phyloP scores from a whole-genome alignment of 2,888 invertebrate species.

The Dicyrtomina minuta region DNA sequence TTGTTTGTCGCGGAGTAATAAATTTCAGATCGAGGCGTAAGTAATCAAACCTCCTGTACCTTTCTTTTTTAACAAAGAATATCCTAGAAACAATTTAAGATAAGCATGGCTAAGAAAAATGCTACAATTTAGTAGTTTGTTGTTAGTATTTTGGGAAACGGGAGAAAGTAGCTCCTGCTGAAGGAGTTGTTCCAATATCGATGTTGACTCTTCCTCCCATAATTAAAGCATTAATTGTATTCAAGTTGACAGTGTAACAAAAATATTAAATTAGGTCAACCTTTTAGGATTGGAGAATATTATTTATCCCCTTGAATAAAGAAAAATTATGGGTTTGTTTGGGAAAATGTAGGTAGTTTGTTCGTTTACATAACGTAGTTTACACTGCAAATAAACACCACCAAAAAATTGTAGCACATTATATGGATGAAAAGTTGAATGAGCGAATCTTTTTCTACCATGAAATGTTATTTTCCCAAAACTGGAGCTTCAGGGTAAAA shows the following conservation, averaged over 20 bases:
- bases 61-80: conserved; percentile 10
- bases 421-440: background rate
- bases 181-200: conserved; percentile 5
- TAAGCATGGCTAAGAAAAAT: background rate
- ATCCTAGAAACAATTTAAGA: conserved; percentile 1
- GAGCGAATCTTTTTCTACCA: background rate
- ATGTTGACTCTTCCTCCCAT: conserved; percentile 12
- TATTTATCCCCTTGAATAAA: background rate
- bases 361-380: background rate
- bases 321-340: background rate
- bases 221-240: background rate
- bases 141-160: conserved; percentile 3
- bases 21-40: too few species aligned
- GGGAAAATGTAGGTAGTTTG: background rate
- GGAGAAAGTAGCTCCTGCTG: background rate
- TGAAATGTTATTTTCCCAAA: background rate
- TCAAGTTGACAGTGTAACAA: background rate
- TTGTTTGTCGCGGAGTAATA: too few species aligned
- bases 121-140: conserved; percentile 1
- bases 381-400: background rate
- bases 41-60: conserved; percentile 22
- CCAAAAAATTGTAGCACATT: background rate
- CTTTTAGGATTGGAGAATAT: too few species aligned
- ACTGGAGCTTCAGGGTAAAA: conserved; percentile 1
- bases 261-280: too few species aligned